Evolutionary conservation across 1,140 invertebrate species (phyloP), one percentile per base, ranked within the genome.

Genomic region (Pachypsylla venusta): DNA sequence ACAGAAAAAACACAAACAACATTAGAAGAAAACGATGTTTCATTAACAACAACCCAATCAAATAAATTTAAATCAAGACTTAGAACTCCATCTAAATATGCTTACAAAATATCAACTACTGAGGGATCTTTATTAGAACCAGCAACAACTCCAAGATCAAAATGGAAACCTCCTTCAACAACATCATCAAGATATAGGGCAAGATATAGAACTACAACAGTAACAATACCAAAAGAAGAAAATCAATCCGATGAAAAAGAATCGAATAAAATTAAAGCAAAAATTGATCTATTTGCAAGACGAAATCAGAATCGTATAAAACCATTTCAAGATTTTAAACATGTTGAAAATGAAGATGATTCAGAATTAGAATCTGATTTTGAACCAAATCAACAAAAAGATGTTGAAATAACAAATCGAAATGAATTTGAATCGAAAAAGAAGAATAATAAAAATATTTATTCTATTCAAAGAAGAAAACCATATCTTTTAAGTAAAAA

Each of bases 111-210:
- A 19, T 4, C 42, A 5, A n/a, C 22, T 5, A 48, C 42, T 4
- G 42, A 48, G 16, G 22, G 22, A n/a, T 22, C 42, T 19, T 19
- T 48, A 22, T 22, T 48, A n/a, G 42, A 48, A 4, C 5, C 42
- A 19, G 3, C n/a, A 7, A 48, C 42, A 3, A 35, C 30, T n/a
- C 42, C 42, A 4, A 5, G 42, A 48, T 22, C 42, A 10, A 4
- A n/a, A 48, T 48, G 42, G 42, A 48, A 48, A 48, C 42, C 42
- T 48, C 42, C 42, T n/a, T 48, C 42, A 48, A 48, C 42, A 5
- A 48, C 42, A 5, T 22, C 42, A 5, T 48, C 42, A 7, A 5
- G 42, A 5, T 48, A 48, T 22, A 48, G 22, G 22, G 16, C 42
- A 4, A 48, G 42, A 48, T 48, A 19, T 22, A n/a, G 42, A n/a